These are phyloP conservation scores for Yponomeuta plumbellus DNA, from an alignment of 2,888 invertebrate genomes.

Conservation along the genomic window DNA sequence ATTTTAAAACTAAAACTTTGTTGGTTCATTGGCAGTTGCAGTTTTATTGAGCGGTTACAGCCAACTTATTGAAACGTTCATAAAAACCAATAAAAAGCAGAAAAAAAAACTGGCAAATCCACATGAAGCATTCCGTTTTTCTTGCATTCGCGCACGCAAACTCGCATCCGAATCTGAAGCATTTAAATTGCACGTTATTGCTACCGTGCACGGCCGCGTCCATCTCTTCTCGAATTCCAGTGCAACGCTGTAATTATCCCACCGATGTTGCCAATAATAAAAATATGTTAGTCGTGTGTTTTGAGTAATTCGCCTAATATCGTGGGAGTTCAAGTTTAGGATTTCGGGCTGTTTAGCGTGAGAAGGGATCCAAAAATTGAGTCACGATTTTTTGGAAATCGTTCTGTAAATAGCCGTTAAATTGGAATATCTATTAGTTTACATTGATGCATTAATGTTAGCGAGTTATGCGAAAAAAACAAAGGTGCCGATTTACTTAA, in stretches of 20 bases:
- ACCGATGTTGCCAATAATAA: constrained; percentile 63
- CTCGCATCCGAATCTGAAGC: constrained; percentile 46
- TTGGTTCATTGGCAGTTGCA: background rate
- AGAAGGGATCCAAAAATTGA: constrained; percentile 40
- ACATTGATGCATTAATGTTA: too few relatives aligned
- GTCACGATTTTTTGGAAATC: constrained; percentile 15
- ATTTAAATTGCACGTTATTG: constrained; percentile 74
- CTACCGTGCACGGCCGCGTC: constrained; percentile 65
- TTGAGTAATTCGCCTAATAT: constrained; percentile 45
- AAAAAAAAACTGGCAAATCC: background rate
- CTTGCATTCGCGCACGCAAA: constrained; percentile 35
- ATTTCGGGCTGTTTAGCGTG: constrained; percentile 54
- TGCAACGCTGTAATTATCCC: constrained; percentile 63
- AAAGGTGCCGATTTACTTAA: constrained; percentile 41
- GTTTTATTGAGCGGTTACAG: background rate
- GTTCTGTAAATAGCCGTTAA: background rate
- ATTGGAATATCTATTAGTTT: constrained; percentile 28
- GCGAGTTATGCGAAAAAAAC: constrained; percentile 17
- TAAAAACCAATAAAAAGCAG: background rate
- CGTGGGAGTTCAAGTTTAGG: constrained; percentile 54
- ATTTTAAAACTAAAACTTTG: background rate
- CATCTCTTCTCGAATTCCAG: constrained; percentile 57
- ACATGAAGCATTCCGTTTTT: constrained; percentile 11
- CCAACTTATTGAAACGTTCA: background rate
- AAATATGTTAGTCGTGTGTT: constrained; percentile 39